Evolutionary conservation across 92 coral and sea anemone genomes (phyloP), one percentile per base, ranked within the genome.

Genomic region (Umimayanthus chanpuru): DNA sequence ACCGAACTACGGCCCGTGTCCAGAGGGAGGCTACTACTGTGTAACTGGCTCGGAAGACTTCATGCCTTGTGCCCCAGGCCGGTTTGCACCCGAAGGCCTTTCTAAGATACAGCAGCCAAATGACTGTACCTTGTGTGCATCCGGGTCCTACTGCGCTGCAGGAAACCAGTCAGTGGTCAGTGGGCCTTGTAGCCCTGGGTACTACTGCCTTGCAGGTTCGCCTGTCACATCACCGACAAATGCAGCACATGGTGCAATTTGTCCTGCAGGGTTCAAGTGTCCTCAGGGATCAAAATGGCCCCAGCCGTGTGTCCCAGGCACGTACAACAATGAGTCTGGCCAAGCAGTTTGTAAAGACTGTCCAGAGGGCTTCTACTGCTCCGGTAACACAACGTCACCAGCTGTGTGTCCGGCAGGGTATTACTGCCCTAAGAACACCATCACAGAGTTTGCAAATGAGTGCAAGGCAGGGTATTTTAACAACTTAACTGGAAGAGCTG

Each of bases 341-440:
- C 96, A 93, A 76, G 92, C 87, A 25, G 70, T 38, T 6, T 97
- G 99, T 64, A 72, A 81, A 80, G 86, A 73, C 49, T 97, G 99
- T 28, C 99, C 99, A 6, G 88, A 90, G 20, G 99, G 99, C 6
- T 97, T 89, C 89, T 97, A 88, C 87, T 97, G 99, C 77, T 93
- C 92, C 72, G 95, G 96, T 11, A 97, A 97, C 86, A 97, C 97
- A 10, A 97, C 99, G 16, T 85, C 77, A 7, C 99, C 99, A 6
- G 85, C 36, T 9, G 86, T 90, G 73, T 97, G 99, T 75, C 99
- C 99, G 14, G 56, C 95, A 20, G 99, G 99, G 16, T 97, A 92
- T 71, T 95, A 89, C 85, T 97, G 99, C 53, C 99, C 97, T 6
- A 25, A 7, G 64, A 88, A 85, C 18, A 95, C 96, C 29, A 89